Evolutionary conservation across 2,888 invertebrate genomes (phyloP), one percentile per base, ranked within the genome.

Genomic region (Oxycera nigricornis): DNA sequence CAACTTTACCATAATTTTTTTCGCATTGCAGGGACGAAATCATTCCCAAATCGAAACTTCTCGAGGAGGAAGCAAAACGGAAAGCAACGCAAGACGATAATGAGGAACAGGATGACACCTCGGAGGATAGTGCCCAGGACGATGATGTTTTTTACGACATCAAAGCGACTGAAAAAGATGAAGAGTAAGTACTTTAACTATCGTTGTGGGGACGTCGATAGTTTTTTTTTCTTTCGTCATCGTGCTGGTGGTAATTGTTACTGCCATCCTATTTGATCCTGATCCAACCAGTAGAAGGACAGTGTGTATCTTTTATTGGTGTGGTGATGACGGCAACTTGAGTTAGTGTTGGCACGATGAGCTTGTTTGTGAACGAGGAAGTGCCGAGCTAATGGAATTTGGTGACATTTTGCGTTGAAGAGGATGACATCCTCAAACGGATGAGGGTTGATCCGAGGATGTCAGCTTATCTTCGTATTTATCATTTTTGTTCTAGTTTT

Each of bases 141-240:
- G 90, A 90, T 80, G 90, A 91, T 79, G 90, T 92, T 73, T 92
- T 92, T 83, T 92, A 92, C 81, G 91, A 92, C 82, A 91, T 91
- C 80, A 91, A 91, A 81, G 89, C 90, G 68, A 90, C 90, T 79
- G 91, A 90, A 80, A 89, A 88, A 79, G 87, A 89, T 46, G 90
- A 90, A 79, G 91, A 91, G 79, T 89, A 90, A 78, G 90, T 89
- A 82, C 83, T 81, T 81, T 79, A 82, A 81, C 75, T 30, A 55
- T 70, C 50, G 7, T 20, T 2, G 1, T 62, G 39, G 22, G 11
- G 62, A 35, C 20, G 62, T 62, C n/a, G n/a, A 39, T 26, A 28
- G 46, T 2, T 2, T 59, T 30, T 30, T 59, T 28, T 30, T 28
- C 55, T 50, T n/a, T 46, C 6, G 14, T 2, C 46, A 46, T n/a